phyloP scores from a whole-genome alignment of 2,113 vertebrate genomes.

The Chitala chitala region DNA sequence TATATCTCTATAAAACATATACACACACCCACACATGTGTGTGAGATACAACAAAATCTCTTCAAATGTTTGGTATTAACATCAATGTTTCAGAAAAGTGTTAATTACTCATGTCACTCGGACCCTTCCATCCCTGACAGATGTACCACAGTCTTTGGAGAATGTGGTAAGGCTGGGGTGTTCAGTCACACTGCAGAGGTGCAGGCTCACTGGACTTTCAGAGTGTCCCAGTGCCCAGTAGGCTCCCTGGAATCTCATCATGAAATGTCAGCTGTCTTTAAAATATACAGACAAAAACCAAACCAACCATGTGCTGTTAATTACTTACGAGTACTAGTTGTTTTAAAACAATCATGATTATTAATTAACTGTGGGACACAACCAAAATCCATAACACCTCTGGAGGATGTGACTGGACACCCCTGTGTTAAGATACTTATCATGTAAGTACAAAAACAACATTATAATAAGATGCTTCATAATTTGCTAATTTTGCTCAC shows the following conservation, averaged over 20 bases:
- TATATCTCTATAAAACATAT: conserved; percentile 39
- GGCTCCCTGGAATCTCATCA: neutral
- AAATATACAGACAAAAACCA: neutral
- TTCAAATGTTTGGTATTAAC: conserved; percentile 11
- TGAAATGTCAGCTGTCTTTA: neutral
- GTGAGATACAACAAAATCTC: conserved; percentile 31
- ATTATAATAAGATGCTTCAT: neutral
- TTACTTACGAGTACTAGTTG: neutral
- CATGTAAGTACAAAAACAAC: conserved; percentile 23
- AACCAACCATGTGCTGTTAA: neutral
- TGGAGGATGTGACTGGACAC: conserved; percentile 1
- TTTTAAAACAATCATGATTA: neutral
- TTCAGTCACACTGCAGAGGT: neutral
- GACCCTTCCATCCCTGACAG: conserved; percentile 22
- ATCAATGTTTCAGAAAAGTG: conserved; percentile 27
- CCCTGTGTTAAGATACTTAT: conserved; percentile 16
- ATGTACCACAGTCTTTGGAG: neutral
- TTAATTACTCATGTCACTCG: conserved; percentile 19
- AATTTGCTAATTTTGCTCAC: neutral
- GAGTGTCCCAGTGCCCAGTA: neutral
- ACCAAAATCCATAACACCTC: neutral
- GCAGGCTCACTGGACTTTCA: neutral
- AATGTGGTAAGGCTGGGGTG: neutral
- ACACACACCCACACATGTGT: conserved; percentile 9
- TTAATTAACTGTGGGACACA: neutral